These are phyloP conservation scores for Carabus problematicus DNA, from an alignment of 2,888 invertebrate species.

Conservation along the genomic window DNA sequence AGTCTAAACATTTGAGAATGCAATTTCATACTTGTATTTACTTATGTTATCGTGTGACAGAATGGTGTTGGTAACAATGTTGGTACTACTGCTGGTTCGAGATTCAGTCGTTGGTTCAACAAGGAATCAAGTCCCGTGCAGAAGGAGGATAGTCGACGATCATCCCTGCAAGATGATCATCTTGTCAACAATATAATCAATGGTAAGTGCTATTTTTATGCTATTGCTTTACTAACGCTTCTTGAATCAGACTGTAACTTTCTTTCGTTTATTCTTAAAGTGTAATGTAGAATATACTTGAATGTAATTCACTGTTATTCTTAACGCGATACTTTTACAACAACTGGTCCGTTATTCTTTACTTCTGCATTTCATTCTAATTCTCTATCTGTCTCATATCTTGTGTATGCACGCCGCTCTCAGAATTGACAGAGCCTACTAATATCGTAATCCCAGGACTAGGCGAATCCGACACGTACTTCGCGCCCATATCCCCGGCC, in stretches of 20 bases:
- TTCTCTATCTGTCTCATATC: too few species aligned
- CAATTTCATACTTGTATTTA: conserved; percentile 33
- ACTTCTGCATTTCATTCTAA: background rate
- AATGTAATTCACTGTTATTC: background rate
- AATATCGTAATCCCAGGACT: conserved; percentile 53
- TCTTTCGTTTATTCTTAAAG: too few species aligned
- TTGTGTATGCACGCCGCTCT: background rate
- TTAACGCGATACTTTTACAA: background rate
- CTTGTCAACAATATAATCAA: conserved; percentile 71
- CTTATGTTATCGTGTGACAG: conserved; percentile 56
- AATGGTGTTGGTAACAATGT: conserved; percentile 71
- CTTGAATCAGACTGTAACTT: background rate
- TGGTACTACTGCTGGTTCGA: conserved; percentile 67
- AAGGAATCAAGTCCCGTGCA: conserved; percentile 67
- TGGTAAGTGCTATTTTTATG: conserved; percentile 57
- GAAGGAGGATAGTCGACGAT: conserved; percentile 60
- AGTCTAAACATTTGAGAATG: too few species aligned
- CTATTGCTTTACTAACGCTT: conserved; percentile 1
- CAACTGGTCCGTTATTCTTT: background rate
- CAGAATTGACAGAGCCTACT: conserved; percentile 57
- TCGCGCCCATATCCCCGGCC: conserved; percentile 75
- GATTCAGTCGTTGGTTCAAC: conserved; percentile 84
- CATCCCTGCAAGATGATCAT: conserved; percentile 67
- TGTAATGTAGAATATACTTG: too few species aligned
- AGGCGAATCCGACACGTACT: conserved; percentile 68